Base-by-base conservation (phyloP, 2,888 invertebrate species). In the Papilio elwesi region DNA sequence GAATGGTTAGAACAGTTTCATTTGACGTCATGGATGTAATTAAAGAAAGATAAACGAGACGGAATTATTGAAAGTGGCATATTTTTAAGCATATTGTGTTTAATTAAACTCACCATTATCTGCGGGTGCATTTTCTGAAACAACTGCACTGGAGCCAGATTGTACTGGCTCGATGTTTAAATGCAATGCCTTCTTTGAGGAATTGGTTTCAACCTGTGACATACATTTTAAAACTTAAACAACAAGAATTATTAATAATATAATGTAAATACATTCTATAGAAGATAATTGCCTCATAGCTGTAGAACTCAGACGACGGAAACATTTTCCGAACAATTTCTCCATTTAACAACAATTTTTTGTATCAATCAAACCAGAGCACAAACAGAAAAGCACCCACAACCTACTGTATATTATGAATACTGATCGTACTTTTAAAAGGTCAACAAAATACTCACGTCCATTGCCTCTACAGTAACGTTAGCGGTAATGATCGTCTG, bases 391-490 rank as follows among this genome's bases (percentile, higher is more conserved):
- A 6, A 5, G 9, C 0, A 43, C 9, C 9, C 43, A 43, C 7
- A 9, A 9, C 2, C 43, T 43, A 43, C 43, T 43, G 43, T 43
- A 43, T 43, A 9, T 43, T 43, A 43, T 4, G 8, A 51, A n/a
- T 6, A 13, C 13, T 51, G 0, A n/a, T n/a, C 7, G n/a, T 51
- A n/a, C 7, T 51, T 4, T 49, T 9, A n/a, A 43, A 57, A n/a
- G 6, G 55, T 15, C 16, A 57, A 51, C 16, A 55, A 26, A 55
- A 13, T 7, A 53, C 52, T 76, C 67, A 90, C 91, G 85, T 91
- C 90, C 90, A 91, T 90, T 5, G 88, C 87, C 63, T 90, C 90
- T 1, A 84, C 84, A 13, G 81, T 79, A 74, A 86, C 83, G 70
- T 87, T 85, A 51, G 85, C 74, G 0, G 83, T 77, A 75, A 82